Base-by-base conservation (phyloP, 2,797 vertebrate genomes). In the Echiichthys vipera region DNA sequence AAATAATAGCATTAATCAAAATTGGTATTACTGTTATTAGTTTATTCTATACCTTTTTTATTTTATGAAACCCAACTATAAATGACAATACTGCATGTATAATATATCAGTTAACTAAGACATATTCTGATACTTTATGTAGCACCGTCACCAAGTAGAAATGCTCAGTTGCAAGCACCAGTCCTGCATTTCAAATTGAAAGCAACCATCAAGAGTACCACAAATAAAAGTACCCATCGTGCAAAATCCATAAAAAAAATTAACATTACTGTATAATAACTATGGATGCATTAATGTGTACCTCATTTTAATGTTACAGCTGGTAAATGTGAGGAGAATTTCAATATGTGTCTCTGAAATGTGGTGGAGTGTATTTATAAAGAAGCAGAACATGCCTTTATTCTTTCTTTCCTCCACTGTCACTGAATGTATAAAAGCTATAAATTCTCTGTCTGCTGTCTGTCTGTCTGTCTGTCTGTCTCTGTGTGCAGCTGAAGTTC, bases 401-500 rank as follows among this genome's bases (percentile, higher is more conserved):
- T 12, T 34, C 0, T 17, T 18, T 13, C 17, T 58, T n/a, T 30
- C 18, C 25, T n/a, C 18, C 30, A 27, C 24, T 34, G 20, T 22
- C 30, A 51, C 4, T 67, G 10, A 54, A 47, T 29, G 5, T 55
- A n/a, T 15, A 39, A 32, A 0, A 27, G 2, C 25, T 20, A 6
- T 34, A 55, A 9, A 6, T 11, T 18, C 11, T 36, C 8, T 5
- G 4, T 69, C 14, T 29, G 54, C n/a, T 43, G 20, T 68, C 58
- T 53, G 18, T 45, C 40, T 68, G 54, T n/a, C n/a, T 18, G 14
- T 36, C 8, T 5, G 4, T 69, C 14, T 29, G 54, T 43, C 25
- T 68, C 58, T 53, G 18, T 45, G 46, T 68, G 54, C 30, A 5
- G 64, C 59, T 53, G 11, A 49, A 49, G 18, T 53, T 65, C 40